These are phyloP conservation scores for Melanerpes formicivorus DNA, from an alignment of 2,113 vertebrate genomes.

Conservation along the genomic window DNA sequence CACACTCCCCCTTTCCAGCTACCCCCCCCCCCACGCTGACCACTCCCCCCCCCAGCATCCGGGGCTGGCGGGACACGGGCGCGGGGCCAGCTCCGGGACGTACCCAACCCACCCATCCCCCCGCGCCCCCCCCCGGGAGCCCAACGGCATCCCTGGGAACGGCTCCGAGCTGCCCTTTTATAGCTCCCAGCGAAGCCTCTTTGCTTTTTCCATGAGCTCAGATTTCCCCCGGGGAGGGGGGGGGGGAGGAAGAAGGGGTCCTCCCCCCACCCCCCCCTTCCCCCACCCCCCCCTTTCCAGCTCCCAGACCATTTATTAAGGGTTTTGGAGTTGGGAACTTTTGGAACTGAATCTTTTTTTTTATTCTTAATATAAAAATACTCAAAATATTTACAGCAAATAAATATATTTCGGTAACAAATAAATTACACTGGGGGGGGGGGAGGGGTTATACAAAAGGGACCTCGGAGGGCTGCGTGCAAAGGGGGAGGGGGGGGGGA, in stretches of 20 bases:
- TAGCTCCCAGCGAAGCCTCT: not conserved
- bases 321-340: not conserved
- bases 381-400: slow-evolving; percentile 76
- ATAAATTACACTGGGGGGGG: slow-evolving; percentile 72
- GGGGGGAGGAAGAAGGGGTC: too few relatives aligned
- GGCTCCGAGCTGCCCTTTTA: not conserved
- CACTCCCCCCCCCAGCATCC: too few relatives aligned
- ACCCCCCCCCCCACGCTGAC: too few relatives aligned
- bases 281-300: too few relatives aligned
- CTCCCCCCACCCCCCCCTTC: too few relatives aligned
- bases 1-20: too few relatives aligned
- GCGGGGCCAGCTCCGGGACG: too few relatives aligned
- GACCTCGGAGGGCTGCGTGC: not conserved
- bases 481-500: not conserved
- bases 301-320: too few relatives aligned
- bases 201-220: slow-evolving; percentile 9
- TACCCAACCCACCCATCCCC: too few relatives aligned
- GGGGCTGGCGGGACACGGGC: too few relatives aligned
- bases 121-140: too few relatives aligned
- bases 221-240: not conserved
- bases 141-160: not conserved
- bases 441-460: not conserved
- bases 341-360: too few relatives aligned
- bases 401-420: slow-evolving; percentile 74
- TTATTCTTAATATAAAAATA: slow-evolving; percentile 76